Percentiles rank a stretch among this genome's conserved stretches.
Evolutionary conservation across 2,888 invertebrate genomes (phyloP).

Genomic region (Cephus nigrinus): DNA sequence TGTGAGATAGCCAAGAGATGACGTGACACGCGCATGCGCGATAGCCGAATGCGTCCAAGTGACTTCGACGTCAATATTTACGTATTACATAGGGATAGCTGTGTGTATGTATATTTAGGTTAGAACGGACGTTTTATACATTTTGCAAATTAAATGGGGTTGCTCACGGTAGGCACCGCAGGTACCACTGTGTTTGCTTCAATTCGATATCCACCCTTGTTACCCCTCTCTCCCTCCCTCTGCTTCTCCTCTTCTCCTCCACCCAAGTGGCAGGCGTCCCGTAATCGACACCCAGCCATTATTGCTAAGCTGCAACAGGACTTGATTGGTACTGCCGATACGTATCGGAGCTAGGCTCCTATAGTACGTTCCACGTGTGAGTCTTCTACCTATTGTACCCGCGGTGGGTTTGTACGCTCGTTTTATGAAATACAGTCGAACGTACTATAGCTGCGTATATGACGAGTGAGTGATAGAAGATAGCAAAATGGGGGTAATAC

Average conservation of each 20-base stretch:
- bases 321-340: neutral
- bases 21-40: neutral
- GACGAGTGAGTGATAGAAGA: neutral
- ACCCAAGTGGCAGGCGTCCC: neutral
- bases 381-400: too few species aligned
- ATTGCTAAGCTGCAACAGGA: neutral
- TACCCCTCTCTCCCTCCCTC: neutral
- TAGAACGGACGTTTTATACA: neutral
- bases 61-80: neutral
- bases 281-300: neutral
- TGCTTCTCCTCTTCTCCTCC: neutral
- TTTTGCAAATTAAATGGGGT: neutral
- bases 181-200: neutral
- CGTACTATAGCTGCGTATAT: neutral
- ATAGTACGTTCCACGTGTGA: too few species aligned
- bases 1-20: neutral
- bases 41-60: neutral
- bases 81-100: neutral
- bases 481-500: neutral
- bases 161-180: neutral
- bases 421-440: too few species aligned
- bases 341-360: too few species aligned
- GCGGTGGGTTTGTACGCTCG: too few species aligned
- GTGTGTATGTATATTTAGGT: too few species aligned
- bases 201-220: neutral